phyloP scores from a whole-genome alignment of 2,113 vertebrate genomes.

The Odontesthes bonariensis region DNA sequence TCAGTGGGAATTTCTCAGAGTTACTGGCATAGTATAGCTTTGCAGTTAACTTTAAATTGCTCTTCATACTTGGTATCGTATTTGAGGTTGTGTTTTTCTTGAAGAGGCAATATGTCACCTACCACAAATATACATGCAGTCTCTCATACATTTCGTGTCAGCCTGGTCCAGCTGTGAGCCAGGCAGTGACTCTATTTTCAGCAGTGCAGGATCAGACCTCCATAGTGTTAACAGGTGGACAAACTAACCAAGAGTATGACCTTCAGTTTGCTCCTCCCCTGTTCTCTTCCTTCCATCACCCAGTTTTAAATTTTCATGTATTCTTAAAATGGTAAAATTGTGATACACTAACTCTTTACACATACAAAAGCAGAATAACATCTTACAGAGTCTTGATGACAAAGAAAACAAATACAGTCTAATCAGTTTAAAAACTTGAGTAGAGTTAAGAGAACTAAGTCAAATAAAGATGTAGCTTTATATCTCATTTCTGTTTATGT shows the following conservation, averaged over 20 bases:
- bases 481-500: too few species aligned
- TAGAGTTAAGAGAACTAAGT: too few species aligned
- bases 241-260: slow-evolving; percentile 21
- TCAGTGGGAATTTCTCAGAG: not conserved
- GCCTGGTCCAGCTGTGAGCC: slow-evolving; percentile 26
- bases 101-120: slow-evolving; percentile 7
- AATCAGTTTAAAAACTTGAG: too few species aligned
- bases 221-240: slow-evolving; percentile 59
- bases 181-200: slow-evolving; percentile 55
- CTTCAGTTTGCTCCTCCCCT: slow-evolving; percentile 5
- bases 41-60: not conserved
- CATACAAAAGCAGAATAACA: not conserved
- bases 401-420: too few species aligned
- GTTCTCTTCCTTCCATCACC: not conserved
- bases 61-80: not conserved
- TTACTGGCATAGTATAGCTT: too few species aligned
- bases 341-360: not conserved
- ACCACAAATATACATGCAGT: not conserved
- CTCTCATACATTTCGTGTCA: not conserved
- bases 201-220: slow-evolving; percentile 28
- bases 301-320: not conserved
- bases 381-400: not conserved
- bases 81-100: not conserved
- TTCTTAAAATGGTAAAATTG: not conserved
- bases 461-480: too few species aligned